Evolutionary conservation across 2,888 invertebrate genomes (phyloP).

Genomic region (Hirtodrosophila duncani): DNA sequence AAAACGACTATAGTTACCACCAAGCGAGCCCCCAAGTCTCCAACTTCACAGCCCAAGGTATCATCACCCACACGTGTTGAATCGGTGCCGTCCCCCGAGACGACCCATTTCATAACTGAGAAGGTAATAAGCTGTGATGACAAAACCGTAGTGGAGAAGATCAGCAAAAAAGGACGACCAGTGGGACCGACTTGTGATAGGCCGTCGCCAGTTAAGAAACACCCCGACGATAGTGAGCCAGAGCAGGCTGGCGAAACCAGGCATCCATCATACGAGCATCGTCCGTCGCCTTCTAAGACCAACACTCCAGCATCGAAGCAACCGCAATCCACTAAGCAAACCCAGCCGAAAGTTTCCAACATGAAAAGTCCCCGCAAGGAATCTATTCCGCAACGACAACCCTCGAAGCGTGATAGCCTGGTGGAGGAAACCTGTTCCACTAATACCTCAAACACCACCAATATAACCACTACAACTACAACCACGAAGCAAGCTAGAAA

Average conservation of each 20-base stretch:
- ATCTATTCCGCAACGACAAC: constrained; percentile 40
- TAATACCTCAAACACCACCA: constrained; percentile 24
- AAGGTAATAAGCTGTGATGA: constrained; percentile 53
- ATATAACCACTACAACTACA: constrained; percentile 11
- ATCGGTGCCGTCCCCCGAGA: constrained; percentile 10
- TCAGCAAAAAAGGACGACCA: constrained; percentile 11
- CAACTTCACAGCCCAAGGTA: constrained; percentile 24
- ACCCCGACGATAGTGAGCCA: neutral
- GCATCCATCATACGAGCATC: too few relatives aligned
- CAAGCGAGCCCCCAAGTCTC: constrained; percentile 36
- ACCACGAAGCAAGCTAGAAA: constrained; percentile 32
- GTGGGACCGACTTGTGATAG: constrained; percentile 1
- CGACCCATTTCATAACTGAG: constrained; percentile 50
- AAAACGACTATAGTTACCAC: constrained; percentile 42
- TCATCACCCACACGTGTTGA: constrained; percentile 29
- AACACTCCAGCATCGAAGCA: constrained; percentile 21
- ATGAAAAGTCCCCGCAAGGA: constrained; percentile 52
- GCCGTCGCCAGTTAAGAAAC: constrained; percentile 11
- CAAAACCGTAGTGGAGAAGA: constrained; percentile 33
- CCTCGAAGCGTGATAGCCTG: constrained; percentile 42
- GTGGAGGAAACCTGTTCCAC: constrained; percentile 42
- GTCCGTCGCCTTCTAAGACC: too few relatives aligned
- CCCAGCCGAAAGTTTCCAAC: constrained; percentile 14
- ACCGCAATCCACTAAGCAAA: constrained; percentile 15
- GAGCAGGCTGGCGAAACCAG: neutral